Percentiles rank a stretch among this genome's conserved stretches.
Evolutionary conservation across 1,140 invertebrate species (phyloP).

Genomic region (Cyphomyrmex costatus): DNA sequence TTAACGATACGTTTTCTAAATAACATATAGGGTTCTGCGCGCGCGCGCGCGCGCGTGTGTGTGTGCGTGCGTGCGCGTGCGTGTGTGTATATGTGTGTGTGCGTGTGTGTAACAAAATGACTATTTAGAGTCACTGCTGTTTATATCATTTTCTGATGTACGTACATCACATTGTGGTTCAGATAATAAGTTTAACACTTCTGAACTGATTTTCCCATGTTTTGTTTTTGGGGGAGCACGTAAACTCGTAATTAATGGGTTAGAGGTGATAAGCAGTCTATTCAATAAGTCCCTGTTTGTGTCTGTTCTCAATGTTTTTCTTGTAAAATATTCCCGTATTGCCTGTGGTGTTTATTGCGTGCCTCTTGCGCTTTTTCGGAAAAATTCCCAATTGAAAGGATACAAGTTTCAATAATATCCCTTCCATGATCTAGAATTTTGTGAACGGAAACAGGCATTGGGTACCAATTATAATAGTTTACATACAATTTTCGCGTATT

Average conservation of each 20-base stretch:
- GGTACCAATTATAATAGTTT: background rate
- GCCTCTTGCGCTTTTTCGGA: slow-evolving; percentile 12
- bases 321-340: slow-evolving; percentile 19
- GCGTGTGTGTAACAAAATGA: too few relatives aligned
- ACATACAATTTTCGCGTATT: background rate
- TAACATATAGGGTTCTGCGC: too few relatives aligned
- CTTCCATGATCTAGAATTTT: background rate
- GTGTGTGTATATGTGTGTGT: too few relatives aligned
- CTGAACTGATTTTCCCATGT: background rate
- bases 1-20: too few relatives aligned
- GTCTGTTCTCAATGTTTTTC: slow-evolving; percentile 15
- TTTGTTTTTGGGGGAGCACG: background rate
- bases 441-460: background rate
- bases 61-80: too few relatives aligned
- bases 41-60: too few relatives aligned
- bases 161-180: too few relatives aligned
- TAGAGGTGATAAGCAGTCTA: background rate
- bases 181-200: background rate
- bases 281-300: background rate
- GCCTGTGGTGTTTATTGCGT: background rate
- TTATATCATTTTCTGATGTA: too few relatives aligned
- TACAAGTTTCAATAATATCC: background rate
- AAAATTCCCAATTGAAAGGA: background rate
- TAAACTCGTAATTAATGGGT: slow-evolving; percentile 2
- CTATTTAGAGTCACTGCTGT: too few relatives aligned